phyloP scores from a whole-genome alignment of 2,797 vertebrate species.

The Bradypus variegatus region DNA sequence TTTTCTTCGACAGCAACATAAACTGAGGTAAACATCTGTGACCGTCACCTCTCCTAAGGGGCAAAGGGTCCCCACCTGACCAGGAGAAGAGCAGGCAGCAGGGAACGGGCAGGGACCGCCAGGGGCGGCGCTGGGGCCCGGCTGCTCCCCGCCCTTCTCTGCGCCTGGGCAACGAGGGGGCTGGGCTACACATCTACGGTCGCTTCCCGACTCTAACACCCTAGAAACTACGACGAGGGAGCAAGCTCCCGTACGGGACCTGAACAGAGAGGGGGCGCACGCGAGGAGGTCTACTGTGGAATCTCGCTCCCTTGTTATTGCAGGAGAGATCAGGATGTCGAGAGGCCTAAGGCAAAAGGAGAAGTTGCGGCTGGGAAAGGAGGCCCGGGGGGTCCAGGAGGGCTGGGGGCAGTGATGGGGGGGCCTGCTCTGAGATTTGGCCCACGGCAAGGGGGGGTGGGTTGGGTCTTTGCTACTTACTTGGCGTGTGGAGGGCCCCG shows the following conservation, averaged over 20 bases:
- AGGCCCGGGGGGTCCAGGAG: slow-evolving; percentile 52
- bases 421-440: slow-evolving; percentile 40
- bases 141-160: background rate
- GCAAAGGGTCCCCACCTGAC: slow-evolving; percentile 59
- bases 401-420: slow-evolving; percentile 42
- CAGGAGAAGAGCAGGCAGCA: slow-evolving; percentile 3
- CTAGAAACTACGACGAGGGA: slow-evolving; percentile 64
- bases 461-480: slow-evolving; percentile 59
- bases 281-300: slow-evolving; percentile 58
- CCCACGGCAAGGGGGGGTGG: slow-evolving; percentile 8
- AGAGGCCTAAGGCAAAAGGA: slow-evolving; percentile 80
- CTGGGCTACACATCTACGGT: slow-evolving; percentile 34
- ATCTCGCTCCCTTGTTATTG: slow-evolving; percentile 79
- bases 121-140: background rate
- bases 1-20: slow-evolving; percentile 74
- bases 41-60: slow-evolving; percentile 72
- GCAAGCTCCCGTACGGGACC: slow-evolving; percentile 38
- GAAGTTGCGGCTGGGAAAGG: slow-evolving; percentile 67
- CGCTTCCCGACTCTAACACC: slow-evolving; percentile 55
- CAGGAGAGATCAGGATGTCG: slow-evolving; percentile 75
- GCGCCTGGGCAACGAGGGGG: background rate
- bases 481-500: slow-evolving; percentile 52
- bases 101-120: fast-evolving
- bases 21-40: slow-evolving; percentile 80
- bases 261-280: slow-evolving; percentile 1